Evolutionary conservation across 2,113 vertebrate genomes (phyloP), one percentile per base, ranked within the genome.

Genomic region (Symphodus melops): DNA sequence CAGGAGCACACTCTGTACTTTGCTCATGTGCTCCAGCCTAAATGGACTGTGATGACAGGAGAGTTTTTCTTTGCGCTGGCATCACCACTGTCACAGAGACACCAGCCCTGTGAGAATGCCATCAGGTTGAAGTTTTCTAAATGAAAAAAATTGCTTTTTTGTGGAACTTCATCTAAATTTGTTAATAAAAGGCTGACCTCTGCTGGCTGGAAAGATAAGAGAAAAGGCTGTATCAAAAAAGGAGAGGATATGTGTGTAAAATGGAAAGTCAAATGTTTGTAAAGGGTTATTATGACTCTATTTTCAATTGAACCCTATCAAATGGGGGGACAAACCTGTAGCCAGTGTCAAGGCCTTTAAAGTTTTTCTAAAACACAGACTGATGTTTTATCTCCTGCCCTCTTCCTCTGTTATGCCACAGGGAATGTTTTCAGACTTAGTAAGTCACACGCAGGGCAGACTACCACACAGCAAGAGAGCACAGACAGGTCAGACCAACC

Each of bases 151-250:
- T 5, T 41, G 37, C 59, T 2, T n/a, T 79, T 83, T 85, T 72
- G 68, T 77, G 41, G 68, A 19, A 46, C 51, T 72, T 17, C n/a
- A 25, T 58, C 9, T 20, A 39, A 82, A 85, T 90, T 91, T 83
- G 82, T 77, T 89, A 88, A 88, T 92, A 88, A 91, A 92, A 94
- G 81, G 76, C 89, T 93, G 92, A 92, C 92, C 91, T 92, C 93
- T 93, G 90, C 88, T 94, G 93, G 93, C 88, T 94, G 93, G 93
- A 78, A 84, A 52, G 62, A 77, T 68, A 63, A 77, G 64, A 76
- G 73, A 79, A 62, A 9, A 57, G 62, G 19, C 46, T 48, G 19
- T 6, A n/a, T 58, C 28, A 51, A n/a, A 20, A n/a, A 17, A 48
- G 46, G 11, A 68, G 68, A 57, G 16, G 17, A 58, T 51, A 33